Evolutionary conservation across 2,113 vertebrate species (phyloP).

Genomic region (Platanista minor): DNA sequence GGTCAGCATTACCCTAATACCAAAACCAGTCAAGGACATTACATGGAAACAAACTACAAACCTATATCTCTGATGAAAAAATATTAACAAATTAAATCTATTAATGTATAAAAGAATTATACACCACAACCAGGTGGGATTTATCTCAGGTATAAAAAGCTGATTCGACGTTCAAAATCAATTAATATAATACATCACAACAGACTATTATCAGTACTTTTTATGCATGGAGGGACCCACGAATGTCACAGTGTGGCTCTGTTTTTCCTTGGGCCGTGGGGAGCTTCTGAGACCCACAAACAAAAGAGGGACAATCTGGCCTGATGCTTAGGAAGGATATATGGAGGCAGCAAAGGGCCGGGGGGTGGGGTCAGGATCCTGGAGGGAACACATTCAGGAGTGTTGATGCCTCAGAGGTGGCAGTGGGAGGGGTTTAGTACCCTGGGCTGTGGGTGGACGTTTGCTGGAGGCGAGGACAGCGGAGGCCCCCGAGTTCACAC

Average conservation of each 20-base stretch:
- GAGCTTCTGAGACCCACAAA: not conserved
- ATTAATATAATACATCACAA: too few species aligned
- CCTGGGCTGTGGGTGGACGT: not conserved
- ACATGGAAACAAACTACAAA: too few species aligned
- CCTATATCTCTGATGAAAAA: too few species aligned
- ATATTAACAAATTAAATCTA: too few species aligned
- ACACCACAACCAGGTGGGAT: too few species aligned
- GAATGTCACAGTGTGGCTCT: fast-evolving
- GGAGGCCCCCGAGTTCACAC: fast-evolving
- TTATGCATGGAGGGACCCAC: fast-evolving
- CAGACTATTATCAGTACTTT: not conserved
- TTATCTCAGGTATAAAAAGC: too few species aligned
- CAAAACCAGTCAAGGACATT: too few species aligned
- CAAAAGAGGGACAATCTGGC: fast-evolving
- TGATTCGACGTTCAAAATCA: too few species aligned
- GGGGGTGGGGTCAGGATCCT: fast-evolving
- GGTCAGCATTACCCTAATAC: too few species aligned
- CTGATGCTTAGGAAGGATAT: not conserved
- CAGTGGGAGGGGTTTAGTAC: not conserved
- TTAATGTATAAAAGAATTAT: too few species aligned
- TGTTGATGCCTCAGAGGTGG: not conserved
- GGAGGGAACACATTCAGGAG: not conserved
- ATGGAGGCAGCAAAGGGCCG: not conserved
- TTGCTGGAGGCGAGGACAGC: fast-evolving
- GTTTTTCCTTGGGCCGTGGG: fast-evolving